Conservation (phyloP, 2,888 invertebrate genomes). For the Cataglyphis altisquamis region DNA sequence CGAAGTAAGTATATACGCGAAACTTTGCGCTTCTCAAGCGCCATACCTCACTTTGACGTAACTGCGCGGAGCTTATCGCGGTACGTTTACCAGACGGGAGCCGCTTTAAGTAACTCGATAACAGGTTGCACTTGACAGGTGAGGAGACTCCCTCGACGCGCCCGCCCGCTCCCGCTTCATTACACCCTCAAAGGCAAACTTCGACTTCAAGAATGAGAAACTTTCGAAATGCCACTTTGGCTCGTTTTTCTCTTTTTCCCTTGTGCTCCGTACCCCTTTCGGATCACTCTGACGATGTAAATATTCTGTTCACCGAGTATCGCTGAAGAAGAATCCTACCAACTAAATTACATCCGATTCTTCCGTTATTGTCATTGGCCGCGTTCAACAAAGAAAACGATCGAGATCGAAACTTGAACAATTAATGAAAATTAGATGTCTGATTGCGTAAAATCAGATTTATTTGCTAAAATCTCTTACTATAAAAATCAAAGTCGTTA, state of each 20-base stretch:
- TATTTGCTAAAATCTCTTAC: background rate
- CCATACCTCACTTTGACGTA: slow-evolving; percentile 58
- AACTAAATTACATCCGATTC: background rate
- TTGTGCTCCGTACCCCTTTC: slow-evolving; percentile 36
- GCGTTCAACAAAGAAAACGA: background rate
- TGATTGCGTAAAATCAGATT: background rate
- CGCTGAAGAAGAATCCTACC: slow-evolving; percentile 17
- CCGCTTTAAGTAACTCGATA: slow-evolving; percentile 76
- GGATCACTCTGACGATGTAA: slow-evolving; percentile 34
- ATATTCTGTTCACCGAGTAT: slow-evolving; percentile 12
- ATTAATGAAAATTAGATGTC: background rate
- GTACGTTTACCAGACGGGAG: slow-evolving; percentile 69
- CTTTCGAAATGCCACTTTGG: slow-evolving; percentile 70
- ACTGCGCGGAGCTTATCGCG: slow-evolving; percentile 64
- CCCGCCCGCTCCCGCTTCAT: slow-evolving; percentile 39
- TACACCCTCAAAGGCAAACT: slow-evolving; percentile 64
- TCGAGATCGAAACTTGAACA: background rate
- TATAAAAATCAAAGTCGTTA: slow-evolving; percentile 17
- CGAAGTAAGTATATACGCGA: slow-evolving; percentile 47
- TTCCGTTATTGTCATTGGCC: background rate
- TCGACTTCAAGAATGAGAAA: slow-evolving; percentile 70
- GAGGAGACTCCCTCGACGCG: slow-evolving; percentile 64
- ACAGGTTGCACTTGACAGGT: slow-evolving; percentile 76
- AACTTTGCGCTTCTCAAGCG: slow-evolving; percentile 54
- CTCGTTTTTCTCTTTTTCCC: slow-evolving; percentile 61